phyloP scores from a whole-genome alignment of 2,113 vertebrate species.

The Syngnathus typhle region DNA sequence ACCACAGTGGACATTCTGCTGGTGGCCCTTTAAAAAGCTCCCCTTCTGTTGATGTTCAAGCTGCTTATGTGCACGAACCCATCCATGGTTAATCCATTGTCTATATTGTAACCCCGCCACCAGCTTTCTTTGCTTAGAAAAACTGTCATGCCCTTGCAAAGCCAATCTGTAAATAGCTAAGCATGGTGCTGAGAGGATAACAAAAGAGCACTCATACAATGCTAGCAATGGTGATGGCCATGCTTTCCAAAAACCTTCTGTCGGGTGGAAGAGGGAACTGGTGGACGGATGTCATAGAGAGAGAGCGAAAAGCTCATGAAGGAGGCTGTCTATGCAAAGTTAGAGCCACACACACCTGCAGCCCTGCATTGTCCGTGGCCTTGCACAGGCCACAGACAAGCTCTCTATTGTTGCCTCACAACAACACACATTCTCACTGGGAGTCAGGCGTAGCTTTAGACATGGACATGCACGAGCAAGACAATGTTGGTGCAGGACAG shows the following conservation, averaged over 20 bases:
- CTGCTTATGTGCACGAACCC: slow-evolving; percentile 54
- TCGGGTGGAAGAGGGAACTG: slow-evolving; percentile 14
- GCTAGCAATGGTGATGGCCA: slow-evolving; percentile 29
- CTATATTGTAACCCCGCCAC: slow-evolving; percentile 27
- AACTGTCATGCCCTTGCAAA: slow-evolving; percentile 48
- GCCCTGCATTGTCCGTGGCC: slow-evolving; percentile 53
- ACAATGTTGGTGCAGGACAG: slow-evolving; percentile 30
- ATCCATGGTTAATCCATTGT: slow-evolving; percentile 41
- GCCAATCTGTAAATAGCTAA: slow-evolving; percentile 63
- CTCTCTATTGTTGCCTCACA: slow-evolving; percentile 63
- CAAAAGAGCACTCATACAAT: slow-evolving; percentile 61
- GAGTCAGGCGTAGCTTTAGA: slow-evolving; percentile 30
- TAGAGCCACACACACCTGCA: slow-evolving; percentile 68
- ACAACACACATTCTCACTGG: slow-evolving; percentile 19
- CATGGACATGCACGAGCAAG: slow-evolving; percentile 55
- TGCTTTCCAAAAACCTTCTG: slow-evolving; percentile 34
- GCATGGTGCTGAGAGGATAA: slow-evolving; percentile 41
- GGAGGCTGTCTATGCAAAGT: slow-evolving; percentile 72
- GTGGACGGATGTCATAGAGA: slow-evolving; percentile 34
- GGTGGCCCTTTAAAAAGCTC: slow-evolving; percentile 36
- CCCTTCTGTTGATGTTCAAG: slow-evolving; percentile 60
- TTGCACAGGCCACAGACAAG: slow-evolving; percentile 58
- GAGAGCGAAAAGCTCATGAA: slow-evolving; percentile 31
- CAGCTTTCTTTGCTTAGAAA: slow-evolving; percentile 35
- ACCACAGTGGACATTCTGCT: slow-evolving; percentile 59